Evolutionary conservation across 2,888 invertebrate species (phyloP).

Genomic region (Dynastes grantii): DNA sequence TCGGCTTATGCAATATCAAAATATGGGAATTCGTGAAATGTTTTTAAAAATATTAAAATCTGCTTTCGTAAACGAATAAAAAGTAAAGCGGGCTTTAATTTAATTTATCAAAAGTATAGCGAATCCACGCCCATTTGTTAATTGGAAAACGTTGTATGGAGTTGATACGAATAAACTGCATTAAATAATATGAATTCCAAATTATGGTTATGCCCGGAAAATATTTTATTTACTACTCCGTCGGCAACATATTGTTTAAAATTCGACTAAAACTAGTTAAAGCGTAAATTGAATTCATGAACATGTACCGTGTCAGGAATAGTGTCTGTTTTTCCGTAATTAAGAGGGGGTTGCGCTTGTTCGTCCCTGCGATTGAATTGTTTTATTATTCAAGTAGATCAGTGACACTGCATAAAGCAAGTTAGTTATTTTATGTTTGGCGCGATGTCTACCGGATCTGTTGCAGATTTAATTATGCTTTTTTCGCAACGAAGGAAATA

Average conservation of each 20-base stretch:
- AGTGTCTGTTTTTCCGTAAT: constrained; percentile 51
- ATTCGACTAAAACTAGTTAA: constrained; percentile 49
- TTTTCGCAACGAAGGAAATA: constrained; percentile 44
- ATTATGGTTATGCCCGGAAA: constrained; percentile 24
- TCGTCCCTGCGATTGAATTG: constrained; percentile 47
- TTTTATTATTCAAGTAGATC: constrained; percentile 53
- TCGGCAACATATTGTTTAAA: constrained; percentile 47
- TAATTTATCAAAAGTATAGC: constrained; percentile 3
- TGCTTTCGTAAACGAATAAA: constrained; percentile 15
- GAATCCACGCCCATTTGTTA: constrained; percentile 9
- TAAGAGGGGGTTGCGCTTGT: constrained; percentile 40
- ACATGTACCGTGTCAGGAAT: constrained; percentile 46
- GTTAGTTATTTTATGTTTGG: constrained; percentile 49
- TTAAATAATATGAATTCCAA: constrained; percentile 34
- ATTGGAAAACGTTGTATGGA: constrained; percentile 26
- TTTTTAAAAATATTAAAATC: neutral
- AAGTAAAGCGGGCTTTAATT: constrained; percentile 15
- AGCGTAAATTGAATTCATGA: constrained; percentile 50
- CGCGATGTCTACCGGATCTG: constrained; percentile 37
- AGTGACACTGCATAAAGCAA: constrained; percentile 53
- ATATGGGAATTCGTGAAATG: neutral
- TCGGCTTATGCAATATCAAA: neutral
- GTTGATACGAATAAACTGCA: constrained; percentile 29
- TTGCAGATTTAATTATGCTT: constrained; percentile 53
- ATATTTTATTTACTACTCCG: constrained; percentile 33